Conservation (phyloP, 2,113 vertebrate genomes). For the Cyphomyrus plagiostoma region DNA sequence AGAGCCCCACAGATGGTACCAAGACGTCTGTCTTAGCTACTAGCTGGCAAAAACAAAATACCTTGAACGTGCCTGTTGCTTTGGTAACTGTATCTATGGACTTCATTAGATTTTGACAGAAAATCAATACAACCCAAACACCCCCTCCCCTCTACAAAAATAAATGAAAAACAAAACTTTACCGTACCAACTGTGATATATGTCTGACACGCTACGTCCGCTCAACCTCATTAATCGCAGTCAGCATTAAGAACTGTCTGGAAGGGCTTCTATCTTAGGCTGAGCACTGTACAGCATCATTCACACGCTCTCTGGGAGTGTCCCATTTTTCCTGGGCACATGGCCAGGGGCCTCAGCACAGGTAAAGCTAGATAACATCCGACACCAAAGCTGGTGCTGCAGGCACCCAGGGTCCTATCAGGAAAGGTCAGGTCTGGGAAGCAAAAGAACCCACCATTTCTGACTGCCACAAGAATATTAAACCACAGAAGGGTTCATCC, state of each 20-base stretch:
- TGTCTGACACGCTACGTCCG: not conserved
- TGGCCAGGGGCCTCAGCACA: not conserved
- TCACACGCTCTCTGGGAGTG: not conserved
- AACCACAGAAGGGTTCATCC: not conserved
- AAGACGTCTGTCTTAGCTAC: not conserved
- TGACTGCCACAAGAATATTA: not conserved
- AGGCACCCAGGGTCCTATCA: not conserved
- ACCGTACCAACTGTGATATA: not conserved
- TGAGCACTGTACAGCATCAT: not conserved
- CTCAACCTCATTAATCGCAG: not conserved
- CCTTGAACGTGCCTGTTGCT: slow-evolving; percentile 22
- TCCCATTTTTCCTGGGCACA: not conserved
- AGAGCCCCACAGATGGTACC: not conserved
- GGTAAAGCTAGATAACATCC: not conserved
- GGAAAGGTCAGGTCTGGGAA: not conserved
- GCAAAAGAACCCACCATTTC: not conserved
- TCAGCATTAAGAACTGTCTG: not conserved
- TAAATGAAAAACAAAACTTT: not conserved
- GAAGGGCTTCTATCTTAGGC: not conserved
- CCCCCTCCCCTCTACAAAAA: not conserved
- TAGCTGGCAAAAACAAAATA: slow-evolving; percentile 2
- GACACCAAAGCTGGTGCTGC: not conserved
- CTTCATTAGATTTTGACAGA: slow-evolving; percentile 1
- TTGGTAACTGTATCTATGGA: slow-evolving; percentile 29
- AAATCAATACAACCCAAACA: not conserved